Conservation (phyloP, 2,797 vertebrate species). For the Pelodytes ibericus region DNA sequence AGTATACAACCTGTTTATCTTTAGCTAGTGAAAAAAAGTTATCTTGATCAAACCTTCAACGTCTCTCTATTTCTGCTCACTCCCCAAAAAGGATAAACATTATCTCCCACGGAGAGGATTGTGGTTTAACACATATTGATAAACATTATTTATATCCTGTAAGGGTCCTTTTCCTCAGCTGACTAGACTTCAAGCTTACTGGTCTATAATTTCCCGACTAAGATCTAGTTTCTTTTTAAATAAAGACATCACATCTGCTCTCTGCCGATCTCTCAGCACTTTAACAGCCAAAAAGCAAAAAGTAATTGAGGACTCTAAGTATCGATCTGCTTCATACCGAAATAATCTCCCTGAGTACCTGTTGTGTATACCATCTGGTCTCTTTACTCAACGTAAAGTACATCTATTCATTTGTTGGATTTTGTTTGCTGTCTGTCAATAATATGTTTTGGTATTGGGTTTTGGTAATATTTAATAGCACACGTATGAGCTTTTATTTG, state of each 20-base stretch:
- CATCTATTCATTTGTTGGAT: background rate
- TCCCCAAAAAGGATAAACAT: too few species aligned
- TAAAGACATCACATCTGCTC: background rate
- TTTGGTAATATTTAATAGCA: too few species aligned
- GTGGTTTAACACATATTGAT: background rate
- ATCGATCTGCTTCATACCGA: background rate
- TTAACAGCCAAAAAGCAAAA: slow-evolving; percentile 3
- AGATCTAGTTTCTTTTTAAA: background rate
- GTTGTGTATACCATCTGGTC: background rate
- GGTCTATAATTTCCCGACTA: background rate
- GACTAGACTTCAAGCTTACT: background rate
- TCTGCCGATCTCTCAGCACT: background rate
- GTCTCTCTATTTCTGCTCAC: too few species aligned
- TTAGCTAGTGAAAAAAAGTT: too few species aligned
- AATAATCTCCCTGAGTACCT: background rate
- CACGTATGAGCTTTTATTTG: too few species aligned
- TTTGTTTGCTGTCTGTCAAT: background rate
- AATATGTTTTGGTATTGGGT: background rate
- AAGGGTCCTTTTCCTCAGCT: background rate
- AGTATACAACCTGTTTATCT: too few species aligned
- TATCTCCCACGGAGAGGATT: background rate
- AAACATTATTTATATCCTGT: background rate
- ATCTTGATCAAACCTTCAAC: too few species aligned
- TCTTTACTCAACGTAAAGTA: background rate
- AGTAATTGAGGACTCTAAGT: background rate